Evolutionary conservation across 2,888 invertebrate genomes (phyloP), one percentile per base, ranked within the genome.

Genomic region (Tetanocera ferruginea): DNA sequence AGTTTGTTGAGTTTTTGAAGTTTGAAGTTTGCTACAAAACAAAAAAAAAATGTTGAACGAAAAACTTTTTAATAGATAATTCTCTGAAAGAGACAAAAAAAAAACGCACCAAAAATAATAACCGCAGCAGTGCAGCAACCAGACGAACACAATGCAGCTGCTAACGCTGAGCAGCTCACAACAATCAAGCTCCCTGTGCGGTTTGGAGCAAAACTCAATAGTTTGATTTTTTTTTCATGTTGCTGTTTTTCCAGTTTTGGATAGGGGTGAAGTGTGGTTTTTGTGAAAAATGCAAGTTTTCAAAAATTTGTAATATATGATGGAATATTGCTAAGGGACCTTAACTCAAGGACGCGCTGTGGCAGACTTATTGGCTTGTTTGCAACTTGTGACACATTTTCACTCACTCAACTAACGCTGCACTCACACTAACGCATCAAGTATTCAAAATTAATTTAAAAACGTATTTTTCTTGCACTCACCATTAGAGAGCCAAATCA

Each of bases 1-100:
- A 25, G 14, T 25, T 19, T 55, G 60, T 28, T 28, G 28, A 31
- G 34, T 17, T 64, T 64, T n/a, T 34, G 28, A 64, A 64, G 28
- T 31, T 64, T 64, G n/a, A 34, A 64, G 34, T 17, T 31, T 34
- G 17, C n/a, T 28, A 14, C 37, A 37, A 37, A 37, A 43, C 11
- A 43, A 43, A 43, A 31, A n/a, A 17, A 64, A 64, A 64, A 64
- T n/a, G n/a, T 23, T 67, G 19, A 37, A 23, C 23, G 43, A 23
- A 67, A 67, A 67, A 67, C 43, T 67, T 67, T 37, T 67, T 66
- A 37, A 43, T 67, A 67, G 67, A 67, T 67, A 67, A 43, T 67
- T 67, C 19, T 43, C 23, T 43, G 25, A 17, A n/a, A n/a, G n/a
- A 34, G 34, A 8, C 34, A 43, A 14, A 25, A 49, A 67, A 23